Evolutionary conservation across 2,797 vertebrate species (phyloP).

Genomic region (Falco naumanni): DNA sequence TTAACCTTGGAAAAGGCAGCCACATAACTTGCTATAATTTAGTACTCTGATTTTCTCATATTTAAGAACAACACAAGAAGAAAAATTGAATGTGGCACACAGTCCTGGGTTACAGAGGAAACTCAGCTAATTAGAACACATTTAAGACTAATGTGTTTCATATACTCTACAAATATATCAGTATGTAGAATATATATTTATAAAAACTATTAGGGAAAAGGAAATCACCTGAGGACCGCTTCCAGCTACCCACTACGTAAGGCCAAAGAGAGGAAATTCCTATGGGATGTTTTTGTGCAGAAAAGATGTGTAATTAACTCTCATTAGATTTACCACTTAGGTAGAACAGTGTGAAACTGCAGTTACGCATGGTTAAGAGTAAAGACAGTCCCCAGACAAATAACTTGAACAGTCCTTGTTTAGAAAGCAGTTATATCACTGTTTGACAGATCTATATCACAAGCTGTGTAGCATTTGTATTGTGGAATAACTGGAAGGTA

Average conservation of each 20-base stretch:
- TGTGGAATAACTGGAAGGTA: neutral
- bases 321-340: neutral
- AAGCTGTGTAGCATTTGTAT: rapidly evolving
- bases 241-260: neutral
- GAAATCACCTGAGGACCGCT: neutral
- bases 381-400: neutral
- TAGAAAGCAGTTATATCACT: neutral
- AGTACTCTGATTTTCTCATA: neutral
- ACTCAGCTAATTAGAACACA: neutral
- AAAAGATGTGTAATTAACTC: neutral
- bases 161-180: neutral
- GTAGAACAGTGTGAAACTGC: neutral
- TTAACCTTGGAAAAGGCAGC: neutral
- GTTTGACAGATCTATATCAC: neutral
- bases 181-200: neutral
- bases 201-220: neutral
- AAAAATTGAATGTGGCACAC: neutral
- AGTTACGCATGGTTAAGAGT: neutral
- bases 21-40: neutral
- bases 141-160: neutral
- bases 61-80: neutral
- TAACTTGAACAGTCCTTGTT: neutral
- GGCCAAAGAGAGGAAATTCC: neutral
- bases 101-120: neutral
- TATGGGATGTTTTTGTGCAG: neutral